phyloP scores from a whole-genome alignment of 2,113 vertebrate species.

The Chlorodrepanis virens region DNA sequence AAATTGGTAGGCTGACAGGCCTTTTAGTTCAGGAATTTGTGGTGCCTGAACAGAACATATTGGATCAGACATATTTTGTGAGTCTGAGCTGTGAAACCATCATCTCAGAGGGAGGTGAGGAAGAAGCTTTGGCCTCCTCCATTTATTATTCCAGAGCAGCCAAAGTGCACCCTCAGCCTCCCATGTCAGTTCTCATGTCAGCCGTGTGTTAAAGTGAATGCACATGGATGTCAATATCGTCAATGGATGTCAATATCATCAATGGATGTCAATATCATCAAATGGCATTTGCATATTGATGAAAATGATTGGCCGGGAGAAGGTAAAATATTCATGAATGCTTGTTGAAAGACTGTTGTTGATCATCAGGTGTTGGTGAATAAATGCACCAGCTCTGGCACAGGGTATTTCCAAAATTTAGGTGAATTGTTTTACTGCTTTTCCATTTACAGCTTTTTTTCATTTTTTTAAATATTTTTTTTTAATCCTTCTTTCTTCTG shows the following conservation, averaged over 20 bases:
- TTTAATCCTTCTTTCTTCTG: neutral
- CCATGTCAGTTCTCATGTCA: neutral
- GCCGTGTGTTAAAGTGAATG: neutral
- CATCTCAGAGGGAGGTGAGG: neutral
- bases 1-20: neutral
- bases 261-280: neutral
- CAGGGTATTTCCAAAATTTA: neutral
- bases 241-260: neutral
- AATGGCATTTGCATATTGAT: neutral
- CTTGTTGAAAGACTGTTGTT: neutral
- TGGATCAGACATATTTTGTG: neutral
- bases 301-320: neutral
- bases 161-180: neutral
- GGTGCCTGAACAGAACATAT: neutral
- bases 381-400: neutral
- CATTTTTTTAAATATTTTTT: neutral
- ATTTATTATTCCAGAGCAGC: neutral
- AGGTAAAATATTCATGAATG: neutral
- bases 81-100: neutral
- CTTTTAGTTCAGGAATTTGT: neutral
- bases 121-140: neutral
- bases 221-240: neutral
- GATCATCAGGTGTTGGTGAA: neutral
- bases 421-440: neutral
- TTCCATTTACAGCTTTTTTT: neutral